phyloP scores from a whole-genome alignment of 2,797 vertebrate species.

The Apodemus agrarius region DNA sequence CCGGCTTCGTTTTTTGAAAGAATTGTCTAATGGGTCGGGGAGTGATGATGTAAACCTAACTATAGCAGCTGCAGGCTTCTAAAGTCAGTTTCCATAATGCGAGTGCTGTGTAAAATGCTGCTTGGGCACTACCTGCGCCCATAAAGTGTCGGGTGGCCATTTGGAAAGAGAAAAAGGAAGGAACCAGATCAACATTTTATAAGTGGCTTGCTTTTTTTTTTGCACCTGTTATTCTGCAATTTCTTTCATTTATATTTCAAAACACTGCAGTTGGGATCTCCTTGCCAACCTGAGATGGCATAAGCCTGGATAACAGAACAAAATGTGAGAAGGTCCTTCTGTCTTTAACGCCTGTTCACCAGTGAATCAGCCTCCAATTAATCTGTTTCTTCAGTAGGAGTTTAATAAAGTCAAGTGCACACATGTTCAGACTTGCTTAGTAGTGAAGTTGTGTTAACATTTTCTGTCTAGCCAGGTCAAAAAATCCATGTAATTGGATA shows the following conservation, averaged over 20 bases:
- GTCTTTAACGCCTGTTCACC: constrained; percentile 91
- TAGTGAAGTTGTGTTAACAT: constrained; percentile 91
- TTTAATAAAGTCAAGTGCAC: constrained; percentile 94
- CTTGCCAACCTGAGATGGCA: constrained; percentile 94
- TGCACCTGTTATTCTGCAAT: constrained; percentile 94
- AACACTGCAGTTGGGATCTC: constrained; percentile 91
- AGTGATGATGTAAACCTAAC: constrained; percentile 86
- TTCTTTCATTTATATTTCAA: constrained; percentile 92
- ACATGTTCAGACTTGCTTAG: constrained; percentile 93
- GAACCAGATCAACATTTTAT: constrained; percentile 87
- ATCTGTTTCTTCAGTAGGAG: constrained; percentile 97
- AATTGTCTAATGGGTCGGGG: constrained; percentile 69
- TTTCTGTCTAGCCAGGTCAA: constrained; percentile 95
- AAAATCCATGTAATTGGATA: constrained; percentile 90
- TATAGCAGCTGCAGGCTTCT: constrained; percentile 91
- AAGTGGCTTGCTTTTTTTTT: constrained; percentile 85
- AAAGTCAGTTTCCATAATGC: constrained; percentile 85
- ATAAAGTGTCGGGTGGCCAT: constrained; percentile 90
- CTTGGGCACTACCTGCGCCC: constrained; percentile 94
- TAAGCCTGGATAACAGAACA: constrained; percentile 93
- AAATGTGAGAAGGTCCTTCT: constrained; percentile 93
- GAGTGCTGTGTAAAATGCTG: constrained; percentile 89
- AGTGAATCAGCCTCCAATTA: constrained; percentile 93
- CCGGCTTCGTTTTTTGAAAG: constrained; percentile 74
- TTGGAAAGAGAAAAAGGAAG: constrained; percentile 86